Conservation (phyloP, 2,888 invertebrate genomes). For the Andrena chrysosceles region DNA sequence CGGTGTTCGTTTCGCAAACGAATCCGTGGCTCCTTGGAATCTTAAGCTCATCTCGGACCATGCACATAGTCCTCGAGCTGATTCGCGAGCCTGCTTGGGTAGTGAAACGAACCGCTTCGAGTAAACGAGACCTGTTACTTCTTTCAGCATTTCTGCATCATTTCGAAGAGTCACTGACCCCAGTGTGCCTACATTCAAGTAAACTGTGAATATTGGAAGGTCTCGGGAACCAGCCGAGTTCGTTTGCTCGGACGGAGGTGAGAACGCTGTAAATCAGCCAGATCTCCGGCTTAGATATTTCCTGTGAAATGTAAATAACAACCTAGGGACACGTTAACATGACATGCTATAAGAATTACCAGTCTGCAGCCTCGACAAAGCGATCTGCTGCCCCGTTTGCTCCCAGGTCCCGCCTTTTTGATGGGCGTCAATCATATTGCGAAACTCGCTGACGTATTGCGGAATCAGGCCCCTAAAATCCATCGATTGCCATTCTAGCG, state of each 20-base stretch:
- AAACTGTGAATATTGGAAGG: not conserved
- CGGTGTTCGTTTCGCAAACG: slow-evolving; percentile 59
- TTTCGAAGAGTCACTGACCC: not conserved
- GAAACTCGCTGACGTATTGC: not conserved
- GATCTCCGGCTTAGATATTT: not conserved
- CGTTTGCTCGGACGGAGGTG: not conserved
- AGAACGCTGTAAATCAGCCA: not conserved
- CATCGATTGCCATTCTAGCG: not conserved
- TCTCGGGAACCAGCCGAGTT: not conserved
- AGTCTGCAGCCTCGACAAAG: not conserved
- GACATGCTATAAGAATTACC: not conserved
- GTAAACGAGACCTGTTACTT: not conserved
- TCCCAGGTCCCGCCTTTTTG: not conserved
- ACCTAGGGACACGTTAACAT: slow-evolving; percentile 1
- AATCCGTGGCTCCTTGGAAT: slow-evolving; percentile 42
- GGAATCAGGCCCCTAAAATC: not conserved
- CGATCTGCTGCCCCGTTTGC: not conserved
- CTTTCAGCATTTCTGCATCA: not conserved
- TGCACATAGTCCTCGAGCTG: slow-evolving; percentile 16
- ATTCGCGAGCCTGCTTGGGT: slow-evolving; percentile 1
- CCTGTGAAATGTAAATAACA: slow-evolving; percentile 1
- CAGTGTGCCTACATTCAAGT: not conserved
- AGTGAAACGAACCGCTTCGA: slow-evolving; percentile 2
- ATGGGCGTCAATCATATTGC: slow-evolving; percentile 1
- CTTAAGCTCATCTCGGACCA: slow-evolving; percentile 36